phyloP scores from a whole-genome alignment of 2,888 invertebrate genomes.

The Nymphalis urticae region DNA sequence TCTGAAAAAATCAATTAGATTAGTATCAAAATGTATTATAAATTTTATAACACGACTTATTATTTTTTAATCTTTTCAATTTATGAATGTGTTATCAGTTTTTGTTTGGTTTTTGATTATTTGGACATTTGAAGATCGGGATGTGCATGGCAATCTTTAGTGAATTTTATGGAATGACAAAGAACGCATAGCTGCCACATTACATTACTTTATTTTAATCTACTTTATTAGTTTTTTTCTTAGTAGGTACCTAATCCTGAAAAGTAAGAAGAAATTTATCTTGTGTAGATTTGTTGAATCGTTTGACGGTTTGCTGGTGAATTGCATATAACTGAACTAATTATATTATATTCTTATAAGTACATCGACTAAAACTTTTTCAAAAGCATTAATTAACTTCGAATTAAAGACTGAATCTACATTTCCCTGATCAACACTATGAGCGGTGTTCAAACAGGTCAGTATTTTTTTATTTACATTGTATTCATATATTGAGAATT shows the following conservation, averaged over 20 bases:
- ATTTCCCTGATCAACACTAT: slow-evolving; percentile 47
- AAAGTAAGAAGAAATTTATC: slow-evolving; percentile 24
- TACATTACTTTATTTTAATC: slow-evolving; percentile 31
- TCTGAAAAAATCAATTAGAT: no score
- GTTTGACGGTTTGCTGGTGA: slow-evolving; percentile 20
- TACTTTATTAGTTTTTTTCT: slow-evolving; percentile 32
- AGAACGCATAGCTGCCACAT: slow-evolving; percentile 28
- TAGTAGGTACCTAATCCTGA: slow-evolving; percentile 12
- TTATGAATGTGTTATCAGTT: no score
- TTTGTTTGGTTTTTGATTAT: no score
- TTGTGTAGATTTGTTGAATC: slow-evolving; percentile 1
- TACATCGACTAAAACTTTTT: slow-evolving; percentile 16
- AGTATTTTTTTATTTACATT: slow-evolving; percentile 41
- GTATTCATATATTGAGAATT: background rate
- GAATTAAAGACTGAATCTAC: slow-evolving; percentile 33
- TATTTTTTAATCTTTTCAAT: no score
- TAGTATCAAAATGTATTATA: no score
- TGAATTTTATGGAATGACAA: background rate
- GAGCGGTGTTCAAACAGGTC: slow-evolving; percentile 73
- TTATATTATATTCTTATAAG: slow-evolving; percentile 10
- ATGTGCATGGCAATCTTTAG: slow-evolving; percentile 16
- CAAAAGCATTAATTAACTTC: slow-evolving; percentile 13
- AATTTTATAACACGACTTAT: no score
- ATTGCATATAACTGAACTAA: slow-evolving; percentile 9
- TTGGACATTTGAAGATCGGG: background rate